phyloP scores from a whole-genome alignment of 2,888 invertebrate genomes.

The Pterobdella sp. region DNA sequence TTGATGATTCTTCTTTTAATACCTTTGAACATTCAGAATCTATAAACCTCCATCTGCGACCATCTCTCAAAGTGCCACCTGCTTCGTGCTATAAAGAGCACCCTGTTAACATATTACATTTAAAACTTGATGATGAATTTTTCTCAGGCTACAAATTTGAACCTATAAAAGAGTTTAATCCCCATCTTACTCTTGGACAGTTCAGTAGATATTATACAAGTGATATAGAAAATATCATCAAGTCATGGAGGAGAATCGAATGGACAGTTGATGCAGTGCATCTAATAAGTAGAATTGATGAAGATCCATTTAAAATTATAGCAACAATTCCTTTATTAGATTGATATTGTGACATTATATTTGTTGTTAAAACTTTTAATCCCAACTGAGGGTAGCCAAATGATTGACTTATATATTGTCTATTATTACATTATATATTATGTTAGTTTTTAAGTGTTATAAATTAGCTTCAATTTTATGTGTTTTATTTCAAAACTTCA shows the following conservation, averaged over 20 bases:
- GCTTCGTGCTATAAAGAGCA: neutral
- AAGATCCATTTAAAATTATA: neutral
- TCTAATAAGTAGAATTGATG: neutral
- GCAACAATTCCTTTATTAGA: neutral
- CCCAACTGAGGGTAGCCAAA: no score
- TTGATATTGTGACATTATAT: no score
- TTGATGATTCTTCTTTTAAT: conserved; percentile 31
- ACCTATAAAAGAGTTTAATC: neutral
- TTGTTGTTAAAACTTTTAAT: no score
- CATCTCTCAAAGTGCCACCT: neutral
- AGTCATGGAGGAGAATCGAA: neutral
- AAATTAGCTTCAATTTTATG: no score
- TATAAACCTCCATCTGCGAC: neutral
- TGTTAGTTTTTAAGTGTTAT: no score
- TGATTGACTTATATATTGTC: no score
- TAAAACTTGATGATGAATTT: neutral
- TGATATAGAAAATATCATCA: neutral
- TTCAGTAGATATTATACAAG: neutral
- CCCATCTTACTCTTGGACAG: neutral
- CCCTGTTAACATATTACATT: neutral
- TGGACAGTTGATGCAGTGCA: neutral
- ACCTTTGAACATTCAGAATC: conserved; percentile 27
- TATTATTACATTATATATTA: no score
- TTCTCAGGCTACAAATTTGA: neutral
- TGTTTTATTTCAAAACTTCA: no score